Conservation (phyloP, 2,797 vertebrate species). For the Pristis pectinata region DNA sequence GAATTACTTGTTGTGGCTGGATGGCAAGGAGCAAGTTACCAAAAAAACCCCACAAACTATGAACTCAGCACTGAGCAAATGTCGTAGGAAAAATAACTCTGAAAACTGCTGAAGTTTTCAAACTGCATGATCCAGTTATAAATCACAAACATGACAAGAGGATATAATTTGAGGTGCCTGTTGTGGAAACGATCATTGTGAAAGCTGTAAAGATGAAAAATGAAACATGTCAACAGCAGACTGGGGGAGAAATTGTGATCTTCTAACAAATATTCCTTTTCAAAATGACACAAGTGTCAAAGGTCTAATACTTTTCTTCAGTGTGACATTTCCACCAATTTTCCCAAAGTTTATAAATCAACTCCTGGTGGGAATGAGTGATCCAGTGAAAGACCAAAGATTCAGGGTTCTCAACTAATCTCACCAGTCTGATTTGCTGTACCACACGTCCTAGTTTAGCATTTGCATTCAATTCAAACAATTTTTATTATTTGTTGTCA, state of each 20-base stretch:
- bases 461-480: background rate
- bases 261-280: background rate
- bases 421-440: background rate
- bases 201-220: conserved; percentile 12
- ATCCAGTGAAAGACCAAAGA: background rate
- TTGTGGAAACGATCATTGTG: background rate
- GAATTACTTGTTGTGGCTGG: background rate
- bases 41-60: background rate
- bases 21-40: background rate
- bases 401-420: background rate
- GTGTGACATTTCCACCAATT: background rate
- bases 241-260: background rate
- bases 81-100: too few species aligned
- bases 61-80: background rate
- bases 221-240: background rate
- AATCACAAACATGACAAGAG: conserved; percentile 19
- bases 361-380: background rate
- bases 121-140: background rate
- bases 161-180: conserved; percentile 5
- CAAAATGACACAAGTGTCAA: background rate
- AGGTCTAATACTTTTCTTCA: background rate
- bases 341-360: background rate
- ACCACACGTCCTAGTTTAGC: background rate
- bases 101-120: conserved; percentile 32
- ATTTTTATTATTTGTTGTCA: background rate